Evolutionary conservation across 2,888 invertebrate genomes (phyloP), one percentile per base, ranked within the genome.

Genomic region (Melanostoma mellinum): DNA sequence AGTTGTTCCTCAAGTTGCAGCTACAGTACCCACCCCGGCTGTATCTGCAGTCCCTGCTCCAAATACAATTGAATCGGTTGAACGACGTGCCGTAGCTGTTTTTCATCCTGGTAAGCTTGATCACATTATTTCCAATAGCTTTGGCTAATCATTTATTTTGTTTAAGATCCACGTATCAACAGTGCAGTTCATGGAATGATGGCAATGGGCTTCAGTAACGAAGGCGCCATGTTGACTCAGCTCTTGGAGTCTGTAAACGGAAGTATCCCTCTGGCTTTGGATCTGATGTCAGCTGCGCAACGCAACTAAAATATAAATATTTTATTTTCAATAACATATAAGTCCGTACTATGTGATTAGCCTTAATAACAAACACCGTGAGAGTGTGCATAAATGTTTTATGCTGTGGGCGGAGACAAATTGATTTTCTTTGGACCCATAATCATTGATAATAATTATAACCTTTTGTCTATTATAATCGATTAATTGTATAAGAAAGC

Each of bases 191-290:
- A 93, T 60, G 93, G 94, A 52, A 96, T 97, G 96, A 92, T 94
- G 87, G 89, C 92, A 0, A 97, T 97, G 97, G 97, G 97, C 40
- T 97, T 96, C 91, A 94, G 94, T 86, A 95, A 97, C 89, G 95
- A 96, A 72, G 95, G 90, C 4, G 89, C 89, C 20, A 90, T 89
- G 88, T 82, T 91, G 68, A 90, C 91, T 6, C 89, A 90, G 75
- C 81, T 91, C 3, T 85, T 91, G 68, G 90, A 90, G 76, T 88
- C 89, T 38, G 91, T 91, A 1, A 87, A 91, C 82, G 91, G 91
- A 8, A 89, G 88, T 68, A 90, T 91, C 85, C 81, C 90, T 0
- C 87, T 87, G 52, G 91, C 91, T 55, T 82, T 91, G 73, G 91
- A 91, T 78, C 82, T 91, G 6, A 89, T 91, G 88, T 88, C 89